phyloP scores from a whole-genome alignment of 2,113 vertebrate genomes.

The Puntigrus tetrazona region DNA sequence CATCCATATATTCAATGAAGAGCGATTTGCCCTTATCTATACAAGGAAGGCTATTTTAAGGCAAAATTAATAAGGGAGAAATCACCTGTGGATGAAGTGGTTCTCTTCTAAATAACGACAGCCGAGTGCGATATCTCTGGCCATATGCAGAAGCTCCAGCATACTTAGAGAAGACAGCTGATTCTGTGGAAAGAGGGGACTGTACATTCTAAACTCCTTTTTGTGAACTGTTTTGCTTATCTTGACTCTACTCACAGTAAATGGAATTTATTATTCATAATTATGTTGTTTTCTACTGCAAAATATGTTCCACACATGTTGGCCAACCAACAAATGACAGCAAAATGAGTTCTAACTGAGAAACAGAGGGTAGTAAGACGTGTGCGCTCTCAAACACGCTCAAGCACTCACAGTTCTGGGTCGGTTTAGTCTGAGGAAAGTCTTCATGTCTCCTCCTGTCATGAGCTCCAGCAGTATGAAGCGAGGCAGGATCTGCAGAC shows the following conservation, averaged over 20 bases:
- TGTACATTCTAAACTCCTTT: background rate
- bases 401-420: slow-evolving; percentile 79
- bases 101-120: slow-evolving; percentile 92
- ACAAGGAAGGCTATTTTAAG: background rate
- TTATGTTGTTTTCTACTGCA: background rate
- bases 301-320: background rate
- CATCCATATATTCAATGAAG: background rate
- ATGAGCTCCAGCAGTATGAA: slow-evolving; percentile 94
- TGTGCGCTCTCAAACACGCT: background rate
- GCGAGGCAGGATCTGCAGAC: slow-evolving; percentile 82
- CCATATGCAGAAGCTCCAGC: slow-evolving; percentile 87
- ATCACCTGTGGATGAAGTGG: slow-evolving; percentile 91
- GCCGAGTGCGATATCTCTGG: slow-evolving; percentile 86
- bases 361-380: background rate
- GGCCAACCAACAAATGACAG: background rate
- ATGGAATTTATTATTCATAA: background rate
- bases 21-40: background rate
- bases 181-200: slow-evolving; percentile 70
- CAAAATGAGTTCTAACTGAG: background rate
- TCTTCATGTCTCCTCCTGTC: slow-evolving; percentile 93
- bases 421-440: slow-evolving; percentile 86
- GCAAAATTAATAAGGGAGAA: background rate
- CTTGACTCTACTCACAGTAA: background rate
- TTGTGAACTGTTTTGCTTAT: background rate
- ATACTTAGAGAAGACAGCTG: slow-evolving; percentile 82